Conservation (phyloP, 2,888 invertebrate species). For the Rotaria sp. region DNA sequence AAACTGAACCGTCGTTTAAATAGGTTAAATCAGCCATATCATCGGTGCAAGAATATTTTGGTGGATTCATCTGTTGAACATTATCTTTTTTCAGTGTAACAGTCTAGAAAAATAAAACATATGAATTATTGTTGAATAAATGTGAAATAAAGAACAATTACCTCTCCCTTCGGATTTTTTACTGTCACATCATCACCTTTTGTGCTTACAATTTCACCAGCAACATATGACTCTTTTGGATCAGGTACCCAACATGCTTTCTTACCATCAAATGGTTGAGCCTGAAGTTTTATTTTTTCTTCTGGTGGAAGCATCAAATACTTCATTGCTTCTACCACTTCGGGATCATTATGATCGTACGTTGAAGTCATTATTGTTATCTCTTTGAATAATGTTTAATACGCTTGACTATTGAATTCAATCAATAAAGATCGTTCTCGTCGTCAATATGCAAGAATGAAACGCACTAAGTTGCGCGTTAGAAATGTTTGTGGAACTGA, state of each 20-base stretch:
- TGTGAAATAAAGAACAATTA: neutral
- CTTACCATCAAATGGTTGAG: constrained; percentile 84
- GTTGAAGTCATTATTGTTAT: neutral
- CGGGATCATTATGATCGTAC: constrained; percentile 33
- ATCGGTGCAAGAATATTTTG: constrained; percentile 53
- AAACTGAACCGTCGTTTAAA: constrained; percentile 53
- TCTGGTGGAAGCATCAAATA: constrained; percentile 33
- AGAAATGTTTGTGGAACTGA: neutral
- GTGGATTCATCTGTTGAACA: constrained; percentile 54
- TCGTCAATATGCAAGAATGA: neutral
- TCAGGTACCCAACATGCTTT: constrained; percentile 96
- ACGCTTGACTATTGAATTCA: neutral
- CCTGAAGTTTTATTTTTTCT: constrained; percentile 36
- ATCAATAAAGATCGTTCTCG: neutral
- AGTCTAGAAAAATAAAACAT: constrained; percentile 60
- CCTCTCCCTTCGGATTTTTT: neutral
- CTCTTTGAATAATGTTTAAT: neutral
- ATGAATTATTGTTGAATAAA: neutral
- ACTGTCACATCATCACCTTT: constrained; percentile 77
- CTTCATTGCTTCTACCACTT: constrained; percentile 34
- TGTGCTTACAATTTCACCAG: constrained; percentile 91
- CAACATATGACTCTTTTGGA: constrained; percentile 87
- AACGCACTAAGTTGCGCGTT: neutral
- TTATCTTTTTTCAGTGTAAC: constrained; percentile 65
- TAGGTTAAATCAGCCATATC: constrained; percentile 56